Conservation (phyloP, 2,113 vertebrate genomes). For the Addax nasomaculatus region DNA sequence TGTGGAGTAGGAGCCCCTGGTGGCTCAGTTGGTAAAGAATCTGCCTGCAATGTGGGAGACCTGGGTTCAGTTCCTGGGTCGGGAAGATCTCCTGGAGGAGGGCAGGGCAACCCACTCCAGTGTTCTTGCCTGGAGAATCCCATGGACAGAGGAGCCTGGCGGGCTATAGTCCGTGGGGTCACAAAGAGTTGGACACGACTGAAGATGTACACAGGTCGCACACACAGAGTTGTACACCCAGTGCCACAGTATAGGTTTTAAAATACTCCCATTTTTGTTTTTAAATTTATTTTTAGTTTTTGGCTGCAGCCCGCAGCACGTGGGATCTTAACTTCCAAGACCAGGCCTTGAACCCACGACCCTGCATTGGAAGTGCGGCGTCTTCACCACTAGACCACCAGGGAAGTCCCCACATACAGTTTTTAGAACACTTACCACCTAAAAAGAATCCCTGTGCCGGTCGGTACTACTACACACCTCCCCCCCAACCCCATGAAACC, state of each 20-base stretch:
- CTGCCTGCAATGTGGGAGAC: not conserved
- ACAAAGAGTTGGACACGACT: not conserved
- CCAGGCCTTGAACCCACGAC: not conserved
- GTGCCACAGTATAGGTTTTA: not conserved
- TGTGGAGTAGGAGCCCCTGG: not conserved
- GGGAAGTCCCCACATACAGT: not conserved
- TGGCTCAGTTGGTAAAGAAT: not conserved
- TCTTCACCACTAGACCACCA: not conserved
- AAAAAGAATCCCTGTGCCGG: fast-evolving
- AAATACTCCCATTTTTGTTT: not conserved
- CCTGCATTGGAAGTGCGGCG: not conserved
- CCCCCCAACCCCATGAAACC: fast-evolving
- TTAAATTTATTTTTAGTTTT: not conserved
- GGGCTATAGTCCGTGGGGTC: not conserved
- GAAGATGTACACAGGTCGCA: fast-evolving
- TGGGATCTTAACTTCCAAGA: not conserved
- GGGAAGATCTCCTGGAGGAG: not conserved
- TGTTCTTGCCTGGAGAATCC: not conserved
- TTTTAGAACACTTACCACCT: not conserved
- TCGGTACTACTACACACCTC: fast-evolving
- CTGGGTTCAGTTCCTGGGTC: not conserved
- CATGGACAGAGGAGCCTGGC: not conserved
- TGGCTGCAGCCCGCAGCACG: not conserved
- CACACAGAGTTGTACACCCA: not conserved
- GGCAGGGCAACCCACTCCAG: not conserved